A percentile compares a stretch with the other conserved stretches of the same genome.
Evolutionary conservation across 2,888 invertebrate species (phyloP).

Genomic region (Drosophila buzzatii): DNA sequence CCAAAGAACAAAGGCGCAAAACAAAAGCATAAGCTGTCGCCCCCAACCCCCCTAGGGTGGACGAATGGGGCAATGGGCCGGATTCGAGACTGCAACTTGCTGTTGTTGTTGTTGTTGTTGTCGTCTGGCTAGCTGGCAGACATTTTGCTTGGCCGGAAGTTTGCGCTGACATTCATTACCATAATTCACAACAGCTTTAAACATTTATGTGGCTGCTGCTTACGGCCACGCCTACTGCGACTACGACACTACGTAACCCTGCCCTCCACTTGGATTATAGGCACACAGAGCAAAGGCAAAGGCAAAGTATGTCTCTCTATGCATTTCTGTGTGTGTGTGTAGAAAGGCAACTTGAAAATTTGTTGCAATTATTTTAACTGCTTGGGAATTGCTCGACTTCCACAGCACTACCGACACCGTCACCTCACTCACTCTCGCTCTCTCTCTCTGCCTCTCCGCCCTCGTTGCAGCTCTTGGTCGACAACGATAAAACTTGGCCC

Average conservation of each 20-base stretch:
- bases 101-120: conserved; percentile 7
- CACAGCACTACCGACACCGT: conserved; percentile 19
- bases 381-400: conserved; percentile 57
- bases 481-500: conserved; percentile 30
- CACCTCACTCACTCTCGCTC: not conserved
- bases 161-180: conserved; percentile 79
- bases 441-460: not conserved
- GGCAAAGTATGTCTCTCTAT: not conserved
- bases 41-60: too few relatives aligned
- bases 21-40: conserved; percentile 29
- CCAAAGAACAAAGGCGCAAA: conserved; percentile 37
- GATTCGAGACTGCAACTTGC: not conserved
- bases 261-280: conserved; percentile 45
- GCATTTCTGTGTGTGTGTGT: conserved; percentile 26
- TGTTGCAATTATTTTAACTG: conserved; percentile 74
- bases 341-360: conserved; percentile 69
- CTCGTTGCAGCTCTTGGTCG: not conserved
- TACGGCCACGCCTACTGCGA: conserved; percentile 38
- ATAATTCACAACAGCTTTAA: conserved; percentile 79
- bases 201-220: conserved; percentile 74
- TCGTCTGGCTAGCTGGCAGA: conserved; percentile 21
- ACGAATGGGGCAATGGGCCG: not conserved
- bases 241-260: not conserved
- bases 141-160: conserved; percentile 62
- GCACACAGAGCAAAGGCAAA: conserved; percentile 34